phyloP scores from a whole-genome alignment of 1,140 invertebrate genomes.

The Bombyx mandarina region DNA sequence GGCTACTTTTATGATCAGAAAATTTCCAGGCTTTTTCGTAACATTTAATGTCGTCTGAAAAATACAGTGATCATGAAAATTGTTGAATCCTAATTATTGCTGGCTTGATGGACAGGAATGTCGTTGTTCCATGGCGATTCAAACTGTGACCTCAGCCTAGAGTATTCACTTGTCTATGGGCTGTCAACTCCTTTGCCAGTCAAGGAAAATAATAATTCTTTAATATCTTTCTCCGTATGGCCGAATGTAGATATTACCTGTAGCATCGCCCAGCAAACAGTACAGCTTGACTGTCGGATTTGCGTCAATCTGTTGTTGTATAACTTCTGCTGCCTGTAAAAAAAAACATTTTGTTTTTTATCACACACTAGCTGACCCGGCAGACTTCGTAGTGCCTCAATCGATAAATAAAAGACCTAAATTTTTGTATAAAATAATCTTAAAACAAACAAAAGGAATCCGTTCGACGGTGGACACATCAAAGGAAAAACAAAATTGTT shows the following conservation, averaged over 20 bases:
- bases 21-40: slow-evolving; percentile 94
- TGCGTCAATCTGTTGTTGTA: slow-evolving; percentile 84
- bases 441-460: too few species aligned
- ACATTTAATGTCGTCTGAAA: slow-evolving; percentile 81
- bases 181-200: too few species aligned
- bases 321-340: slow-evolving; percentile 87
- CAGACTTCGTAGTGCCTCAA: too few species aligned
- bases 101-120: too few species aligned
- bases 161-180: background rate
- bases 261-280: slow-evolving; percentile 85
- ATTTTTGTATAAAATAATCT: too few species aligned
- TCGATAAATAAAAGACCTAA: too few species aligned
- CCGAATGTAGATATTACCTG: slow-evolving; percentile 34
- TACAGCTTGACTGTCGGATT: slow-evolving; percentile 89
- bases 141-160: too few species aligned
- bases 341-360: slow-evolving; percentile 2
- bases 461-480: too few species aligned
- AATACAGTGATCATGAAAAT: background rate
- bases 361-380: too few species aligned
- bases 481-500: too few species aligned
- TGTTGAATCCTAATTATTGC: too few species aligned
- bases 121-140: too few species aligned
- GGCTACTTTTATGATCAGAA: slow-evolving; percentile 83
- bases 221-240: background rate
- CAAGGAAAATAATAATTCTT: background rate